Evolutionary conservation across 2,888 invertebrate genomes (phyloP), one percentile per base, ranked within the genome.

Genomic region (Dicycla oo): DNA sequence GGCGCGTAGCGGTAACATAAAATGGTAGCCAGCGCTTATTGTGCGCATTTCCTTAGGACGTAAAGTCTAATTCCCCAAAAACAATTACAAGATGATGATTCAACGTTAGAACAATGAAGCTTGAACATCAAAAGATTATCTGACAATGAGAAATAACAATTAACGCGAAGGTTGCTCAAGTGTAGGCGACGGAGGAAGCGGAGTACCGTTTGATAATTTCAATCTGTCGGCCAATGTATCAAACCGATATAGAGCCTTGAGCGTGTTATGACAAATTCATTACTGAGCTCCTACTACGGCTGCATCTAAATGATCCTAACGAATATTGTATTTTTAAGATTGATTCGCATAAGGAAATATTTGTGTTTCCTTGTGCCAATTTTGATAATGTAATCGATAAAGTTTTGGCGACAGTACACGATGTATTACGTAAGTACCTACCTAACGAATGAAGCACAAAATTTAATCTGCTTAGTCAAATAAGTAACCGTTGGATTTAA

Each of bases 111-210:
- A 89, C 87, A 88, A 89, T 88, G 84, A 86, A 83, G 76, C 64
- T 76, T 75, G 73, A 81, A 81, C 82, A 83, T 86, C 78, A 80
- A 86, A 86, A 87, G 81, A 86, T 87, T 86, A 85, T 86, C 87
- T 88, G 88, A 87, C 88, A 88, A 87, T 88, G 85, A 88, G 87
- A 88, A 88, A 87, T 81, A 87, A 83, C 82, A 86, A 88, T 89
- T 88, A 87, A 85, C 81, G 73, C 57, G 82, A 86, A 88, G 85
- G 86, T 82, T 87, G 77, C 60, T 80, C 63, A 73, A 79, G 87
- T 84, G 90, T 91, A 83, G 89, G 91, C 85, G 88, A 85, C 74
- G 76, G 75, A 82, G 84, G 87, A 85, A 87, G 82, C 67, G 70
- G 66, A 80, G 82, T 86, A 89, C 83, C 84, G 85, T 85, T 89